Conservation (phyloP, 2,888 invertebrate genomes). For the Uloborus plumipes region DNA sequence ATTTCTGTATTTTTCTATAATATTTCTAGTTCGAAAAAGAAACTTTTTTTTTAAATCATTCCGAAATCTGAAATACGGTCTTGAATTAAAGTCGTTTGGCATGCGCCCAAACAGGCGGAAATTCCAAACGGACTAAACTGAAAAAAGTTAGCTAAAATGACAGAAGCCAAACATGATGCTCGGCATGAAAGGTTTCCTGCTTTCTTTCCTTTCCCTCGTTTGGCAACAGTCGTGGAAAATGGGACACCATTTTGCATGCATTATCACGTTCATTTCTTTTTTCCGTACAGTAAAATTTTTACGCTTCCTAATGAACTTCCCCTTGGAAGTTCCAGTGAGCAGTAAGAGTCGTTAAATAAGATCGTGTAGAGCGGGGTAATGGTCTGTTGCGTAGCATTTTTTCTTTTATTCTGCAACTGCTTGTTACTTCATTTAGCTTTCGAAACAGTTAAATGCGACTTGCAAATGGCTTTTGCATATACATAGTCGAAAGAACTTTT, state of each 20-base stretch:
- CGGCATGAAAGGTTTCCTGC: conserved; percentile 12
- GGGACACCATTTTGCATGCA: conserved; percentile 48
- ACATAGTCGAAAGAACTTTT: background rate
- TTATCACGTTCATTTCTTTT: conserved; percentile 38
- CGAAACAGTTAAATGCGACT: conserved; percentile 26
- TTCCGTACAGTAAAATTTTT: conserved; percentile 25
- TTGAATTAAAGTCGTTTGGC: too few relatives aligned
- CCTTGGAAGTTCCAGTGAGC: conserved; percentile 26
- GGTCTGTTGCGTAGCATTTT: conserved; percentile 21
- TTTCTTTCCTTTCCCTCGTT: conserved; percentile 13
- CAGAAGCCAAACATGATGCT: conserved; percentile 30
- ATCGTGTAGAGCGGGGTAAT: conserved; percentile 16
- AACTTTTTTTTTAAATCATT: too few relatives aligned
- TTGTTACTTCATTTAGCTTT: conserved; percentile 16
- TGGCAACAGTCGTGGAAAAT: conserved; percentile 42
- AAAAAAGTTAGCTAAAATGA: conserved; percentile 27
- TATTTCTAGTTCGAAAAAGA: too few relatives aligned
- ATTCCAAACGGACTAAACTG: conserved; percentile 1
- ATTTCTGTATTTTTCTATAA: too few relatives aligned
- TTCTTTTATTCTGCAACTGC: conserved; percentile 6
- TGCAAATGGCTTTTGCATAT: background rate
- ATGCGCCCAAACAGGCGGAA: background rate
- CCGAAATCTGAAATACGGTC: too few relatives aligned
- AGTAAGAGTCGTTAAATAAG: conserved; percentile 7
- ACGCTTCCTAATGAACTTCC: conserved; percentile 30